Evolutionary conservation across 1,140 invertebrate genomes (phyloP).

Genomic region (Penaeus japonicus): DNA sequence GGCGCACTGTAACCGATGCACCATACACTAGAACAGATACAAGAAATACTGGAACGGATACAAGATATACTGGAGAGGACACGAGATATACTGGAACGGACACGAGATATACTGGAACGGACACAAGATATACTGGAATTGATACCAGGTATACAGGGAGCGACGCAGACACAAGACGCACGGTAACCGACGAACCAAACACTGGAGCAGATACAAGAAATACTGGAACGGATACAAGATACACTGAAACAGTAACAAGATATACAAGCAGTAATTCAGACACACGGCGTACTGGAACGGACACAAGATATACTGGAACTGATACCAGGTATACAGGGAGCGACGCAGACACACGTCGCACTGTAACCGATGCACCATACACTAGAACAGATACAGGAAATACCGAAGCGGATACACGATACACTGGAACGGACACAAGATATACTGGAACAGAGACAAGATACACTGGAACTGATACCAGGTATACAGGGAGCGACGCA

Average conservation of each 20-base stretch:
- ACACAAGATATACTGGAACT: background rate
- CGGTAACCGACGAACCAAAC: background rate
- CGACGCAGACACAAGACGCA: background rate
- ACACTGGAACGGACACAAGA: no score
- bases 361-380: no score
- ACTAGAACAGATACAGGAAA: no score
- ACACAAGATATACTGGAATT: background rate
- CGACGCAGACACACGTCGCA: no score
- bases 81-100: no score
- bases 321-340: background rate
- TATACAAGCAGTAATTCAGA: background rate
- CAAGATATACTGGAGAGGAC: background rate
- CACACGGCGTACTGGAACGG: background rate
- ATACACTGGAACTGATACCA: background rate
- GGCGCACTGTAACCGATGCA: background rate
- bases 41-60: background rate
- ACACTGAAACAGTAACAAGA: background rate
- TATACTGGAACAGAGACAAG: background rate
- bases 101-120: background rate
- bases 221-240: background rate
- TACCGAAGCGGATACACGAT: no score
- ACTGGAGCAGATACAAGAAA: background rate
- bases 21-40: background rate
- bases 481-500: background rate
- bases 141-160: background rate